Percentiles rank a stretch among this genome's conserved stretches.
Evolutionary conservation across 2,888 invertebrate species (phyloP).

Genomic region (Byasa hedistus): DNA sequence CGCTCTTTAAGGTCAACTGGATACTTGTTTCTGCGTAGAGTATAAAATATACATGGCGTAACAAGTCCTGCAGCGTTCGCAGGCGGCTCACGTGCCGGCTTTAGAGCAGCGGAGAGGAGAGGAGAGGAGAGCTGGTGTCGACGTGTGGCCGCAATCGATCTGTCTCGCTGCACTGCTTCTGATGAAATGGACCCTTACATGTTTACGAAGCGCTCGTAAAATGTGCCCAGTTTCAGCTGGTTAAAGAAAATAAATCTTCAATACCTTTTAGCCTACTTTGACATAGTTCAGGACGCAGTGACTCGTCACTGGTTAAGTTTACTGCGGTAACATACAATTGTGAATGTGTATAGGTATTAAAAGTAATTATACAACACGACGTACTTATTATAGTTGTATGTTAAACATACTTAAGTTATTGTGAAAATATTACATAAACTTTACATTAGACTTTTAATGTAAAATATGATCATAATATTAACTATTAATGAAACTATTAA

Average conservation of each 20-base stretch:
- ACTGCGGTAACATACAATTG: neutral
- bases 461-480: too few species aligned
- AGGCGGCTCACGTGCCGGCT: slow-evolving; percentile 25
- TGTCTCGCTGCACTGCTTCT: slow-evolving; percentile 16
- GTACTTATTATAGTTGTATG: too few species aligned
- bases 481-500: too few species aligned
- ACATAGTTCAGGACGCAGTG: neutral
- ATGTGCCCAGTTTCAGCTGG: slow-evolving; percentile 8
- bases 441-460: too few species aligned
- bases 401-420: too few species aligned
- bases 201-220: slow-evolving; percentile 5
- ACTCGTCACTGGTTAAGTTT: neutral
- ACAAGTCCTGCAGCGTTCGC: slow-evolving; percentile 15
- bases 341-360: too few species aligned
- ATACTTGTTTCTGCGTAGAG: slow-evolving; percentile 25
- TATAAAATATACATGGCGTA: slow-evolving; percentile 23
- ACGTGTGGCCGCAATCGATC: slow-evolving; percentile 15
- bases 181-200: slow-evolving; percentile 8
- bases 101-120: slow-evolving; percentile 26
- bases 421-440: too few species aligned
- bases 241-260: slow-evolving; percentile 1
- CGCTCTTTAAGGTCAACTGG: slow-evolving; percentile 29
- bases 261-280: neutral
- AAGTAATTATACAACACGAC: too few species aligned
- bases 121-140: slow-evolving; percentile 23